phyloP scores from a whole-genome alignment of 2,888 invertebrate genomes.

The Epiblema foenella region DNA sequence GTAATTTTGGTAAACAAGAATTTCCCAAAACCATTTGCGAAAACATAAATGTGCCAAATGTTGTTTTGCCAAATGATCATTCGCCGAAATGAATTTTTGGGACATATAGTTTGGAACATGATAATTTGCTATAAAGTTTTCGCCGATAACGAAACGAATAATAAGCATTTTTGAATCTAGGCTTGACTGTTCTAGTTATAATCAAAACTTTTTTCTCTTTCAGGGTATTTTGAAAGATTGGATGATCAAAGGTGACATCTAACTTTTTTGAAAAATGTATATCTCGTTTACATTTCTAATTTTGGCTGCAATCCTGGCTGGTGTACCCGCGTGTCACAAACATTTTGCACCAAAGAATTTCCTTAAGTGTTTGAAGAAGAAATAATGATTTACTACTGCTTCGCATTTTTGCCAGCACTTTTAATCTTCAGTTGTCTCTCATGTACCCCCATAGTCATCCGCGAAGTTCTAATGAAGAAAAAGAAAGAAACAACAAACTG shows the following conservation, averaged over 20 bases:
- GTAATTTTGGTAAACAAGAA: too few relatives aligned
- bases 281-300: slow-evolving; percentile 73
- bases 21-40: too few relatives aligned
- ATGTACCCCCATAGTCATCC: slow-evolving; percentile 62
- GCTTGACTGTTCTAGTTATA: not conserved
- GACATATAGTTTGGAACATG: too few relatives aligned
- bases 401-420: slow-evolving; percentile 61
- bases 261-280: slow-evolving; percentile 65
- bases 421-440: slow-evolving; percentile 61
- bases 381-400: slow-evolving; percentile 66
- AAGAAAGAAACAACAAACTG: slow-evolving; percentile 48
- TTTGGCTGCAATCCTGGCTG: slow-evolving; percentile 72
- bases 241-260: not conserved
- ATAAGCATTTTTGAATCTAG: too few relatives aligned
- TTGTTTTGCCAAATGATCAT: too few relatives aligned
- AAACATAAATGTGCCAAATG: too few relatives aligned
- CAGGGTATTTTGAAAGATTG: not conserved
- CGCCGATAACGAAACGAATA: too few relatives aligned
- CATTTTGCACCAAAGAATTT: slow-evolving; percentile 66
- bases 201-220: not conserved
- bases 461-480: slow-evolving; percentile 48
- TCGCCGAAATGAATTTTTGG: too few relatives aligned
- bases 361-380: slow-evolving; percentile 67
- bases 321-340: slow-evolving; percentile 72
- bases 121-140: too few relatives aligned